These are phyloP conservation scores for Caenorhabditis imperialis DNA, from an alignment of 2,888 invertebrate species.

Conservation along the genomic window DNA sequence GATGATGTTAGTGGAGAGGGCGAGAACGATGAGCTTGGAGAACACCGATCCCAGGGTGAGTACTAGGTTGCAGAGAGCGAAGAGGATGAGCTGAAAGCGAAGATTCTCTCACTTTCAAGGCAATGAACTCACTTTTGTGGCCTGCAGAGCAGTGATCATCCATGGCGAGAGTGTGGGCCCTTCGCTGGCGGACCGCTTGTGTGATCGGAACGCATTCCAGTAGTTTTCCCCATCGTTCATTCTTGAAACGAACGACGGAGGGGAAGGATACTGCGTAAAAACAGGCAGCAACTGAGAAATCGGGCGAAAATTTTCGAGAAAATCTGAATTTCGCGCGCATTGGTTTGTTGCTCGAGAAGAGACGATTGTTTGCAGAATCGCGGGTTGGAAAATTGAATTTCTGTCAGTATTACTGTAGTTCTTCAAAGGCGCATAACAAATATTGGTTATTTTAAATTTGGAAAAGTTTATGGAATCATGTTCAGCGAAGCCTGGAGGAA, in stretches of 20 bases:
- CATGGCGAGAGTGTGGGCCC: constrained; percentile 63
- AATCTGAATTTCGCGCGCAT: constrained; percentile 5
- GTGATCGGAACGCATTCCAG: constrained; percentile 69
- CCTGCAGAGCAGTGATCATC: constrained; percentile 67
- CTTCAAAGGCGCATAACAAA: neutral
- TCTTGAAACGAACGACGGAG: constrained; percentile 10
- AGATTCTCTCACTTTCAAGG: neutral
- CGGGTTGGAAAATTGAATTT: no score
- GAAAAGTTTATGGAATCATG: no score
- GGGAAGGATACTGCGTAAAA: neutral
- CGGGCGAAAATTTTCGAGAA: neutral
- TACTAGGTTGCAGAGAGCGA: constrained; percentile 62
- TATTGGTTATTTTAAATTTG: no score
- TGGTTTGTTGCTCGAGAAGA: constrained; percentile 18
- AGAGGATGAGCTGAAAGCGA: constrained; percentile 66
- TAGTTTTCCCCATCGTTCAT: constrained; percentile 61
- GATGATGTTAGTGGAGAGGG: constrained; percentile 71
- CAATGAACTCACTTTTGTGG: constrained; percentile 55
- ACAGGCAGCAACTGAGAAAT: neutral
- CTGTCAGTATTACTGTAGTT: no score
- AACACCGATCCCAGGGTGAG: constrained; percentile 67
- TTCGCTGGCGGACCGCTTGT: constrained; percentile 60
- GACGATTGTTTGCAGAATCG: no score
- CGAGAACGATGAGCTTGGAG: constrained; percentile 66
- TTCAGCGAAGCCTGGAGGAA: no score